A percentile compares a stretch with the other conserved stretches of the same genome.
phyloP scores from a whole-genome alignment of 2,797 vertebrate genomes.

The Jordanella pulchra region DNA sequence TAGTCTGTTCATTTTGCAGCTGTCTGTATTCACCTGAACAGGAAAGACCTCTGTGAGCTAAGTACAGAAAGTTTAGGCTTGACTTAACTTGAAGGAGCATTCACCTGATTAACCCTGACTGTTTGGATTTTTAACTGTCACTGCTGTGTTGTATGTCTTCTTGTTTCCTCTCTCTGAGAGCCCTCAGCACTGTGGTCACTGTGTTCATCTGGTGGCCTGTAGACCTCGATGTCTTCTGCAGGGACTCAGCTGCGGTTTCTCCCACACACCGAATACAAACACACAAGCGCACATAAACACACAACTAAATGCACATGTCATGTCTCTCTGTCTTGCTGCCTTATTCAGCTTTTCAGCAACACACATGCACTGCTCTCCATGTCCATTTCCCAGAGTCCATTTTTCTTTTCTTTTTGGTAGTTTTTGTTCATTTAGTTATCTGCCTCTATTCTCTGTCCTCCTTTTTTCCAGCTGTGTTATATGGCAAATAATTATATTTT shows the following conservation, averaged over 20 bases:
- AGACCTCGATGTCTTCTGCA: constrained; percentile 40
- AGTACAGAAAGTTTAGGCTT: neutral
- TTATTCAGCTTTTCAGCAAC: constrained; percentile 18
- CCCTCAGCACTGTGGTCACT: constrained; percentile 56
- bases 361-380: constrained; percentile 14
- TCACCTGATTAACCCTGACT: constrained; percentile 14
- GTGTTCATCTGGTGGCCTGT: constrained; percentile 53
- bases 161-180: constrained; percentile 47
- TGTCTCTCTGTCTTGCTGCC: constrained; percentile 19
- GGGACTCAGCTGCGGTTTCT: constrained; percentile 53
- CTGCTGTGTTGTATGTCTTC: constrained; percentile 30
- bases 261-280: constrained; percentile 56
- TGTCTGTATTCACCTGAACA: neutral
- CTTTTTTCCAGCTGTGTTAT: constrained; percentile 74
- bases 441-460: constrained; percentile 56
- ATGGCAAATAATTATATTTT: constrained; percentile 63
- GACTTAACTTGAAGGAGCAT: neutral
- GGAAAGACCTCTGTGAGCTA: constrained; percentile 10
- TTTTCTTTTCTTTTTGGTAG: constrained; percentile 37
- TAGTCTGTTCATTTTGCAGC: neutral
- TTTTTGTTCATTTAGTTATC: constrained; percentile 47
- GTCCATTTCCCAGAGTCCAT: constrained; percentile 40
- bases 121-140: neutral
- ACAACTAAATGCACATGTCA: constrained; percentile 2
- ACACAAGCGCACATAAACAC: constrained; percentile 29